Percentiles rank a stretch among this genome's conserved stretches.
phyloP scores from a whole-genome alignment of 2,888 invertebrate genomes.

The Thysanoteuthis rhombus region DNA sequence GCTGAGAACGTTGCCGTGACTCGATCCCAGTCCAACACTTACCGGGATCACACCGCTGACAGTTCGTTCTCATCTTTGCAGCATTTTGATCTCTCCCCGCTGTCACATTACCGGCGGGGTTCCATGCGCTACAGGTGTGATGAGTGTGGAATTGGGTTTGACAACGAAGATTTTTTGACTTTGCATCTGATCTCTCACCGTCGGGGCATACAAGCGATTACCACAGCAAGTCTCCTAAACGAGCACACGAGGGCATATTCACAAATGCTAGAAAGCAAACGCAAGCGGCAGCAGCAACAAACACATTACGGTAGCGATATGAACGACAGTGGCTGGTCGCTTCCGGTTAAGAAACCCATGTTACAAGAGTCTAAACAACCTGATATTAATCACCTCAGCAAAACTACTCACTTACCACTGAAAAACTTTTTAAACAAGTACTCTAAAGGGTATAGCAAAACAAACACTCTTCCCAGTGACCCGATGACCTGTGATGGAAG shows the following conservation, averaged over 20 bases:
- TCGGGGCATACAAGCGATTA: not conserved
- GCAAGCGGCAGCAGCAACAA: not conserved
- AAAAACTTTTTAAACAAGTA: constrained; percentile 14
- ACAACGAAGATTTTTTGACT: constrained; percentile 60
- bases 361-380: not conserved
- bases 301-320: not conserved
- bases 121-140: constrained; percentile 40
- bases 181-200: constrained; percentile 62
- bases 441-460: not conserved
- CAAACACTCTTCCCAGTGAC: not conserved
- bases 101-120: not conserved
- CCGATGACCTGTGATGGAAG: not conserved
- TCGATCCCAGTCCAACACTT: not conserved
- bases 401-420: not conserved
- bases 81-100: not conserved
- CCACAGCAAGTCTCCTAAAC: not conserved
- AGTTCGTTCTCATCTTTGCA: not conserved
- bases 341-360: not conserved
- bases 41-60: not conserved
- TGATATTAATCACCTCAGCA: not conserved
- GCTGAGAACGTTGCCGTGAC: not conserved
- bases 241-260: not conserved
- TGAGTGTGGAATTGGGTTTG: constrained; percentile 54
- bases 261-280: not conserved
- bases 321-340: not conserved